phyloP scores from a whole-genome alignment of 1,140 invertebrate genomes.

The Dreissena polymorpha region DNA sequence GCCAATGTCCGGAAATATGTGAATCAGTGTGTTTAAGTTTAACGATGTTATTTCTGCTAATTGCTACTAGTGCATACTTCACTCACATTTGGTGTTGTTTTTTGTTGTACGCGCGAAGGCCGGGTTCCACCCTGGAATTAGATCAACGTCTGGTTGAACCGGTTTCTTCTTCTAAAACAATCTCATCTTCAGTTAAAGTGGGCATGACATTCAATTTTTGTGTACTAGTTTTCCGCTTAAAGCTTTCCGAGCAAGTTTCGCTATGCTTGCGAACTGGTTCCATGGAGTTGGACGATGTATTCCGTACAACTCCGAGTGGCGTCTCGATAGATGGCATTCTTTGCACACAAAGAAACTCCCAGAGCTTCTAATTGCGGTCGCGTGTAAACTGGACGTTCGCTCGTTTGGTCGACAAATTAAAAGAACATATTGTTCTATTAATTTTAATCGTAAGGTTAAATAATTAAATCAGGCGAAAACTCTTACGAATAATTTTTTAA shows the following conservation, averaged over 20 bases:
- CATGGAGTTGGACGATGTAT: slow-evolving; percentile 7
- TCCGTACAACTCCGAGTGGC: slow-evolving; percentile 36
- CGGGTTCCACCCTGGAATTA: background rate
- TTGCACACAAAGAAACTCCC: background rate
- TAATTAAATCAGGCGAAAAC: too few relatives aligned
- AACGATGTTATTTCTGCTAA: too few relatives aligned
- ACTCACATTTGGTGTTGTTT: too few relatives aligned
- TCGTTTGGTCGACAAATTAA: background rate
- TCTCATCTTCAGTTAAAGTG: slow-evolving; percentile 13
- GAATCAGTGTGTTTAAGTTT: too few relatives aligned
- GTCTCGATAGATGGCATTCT: slow-evolving; percentile 29
- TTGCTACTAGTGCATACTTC: too few relatives aligned
- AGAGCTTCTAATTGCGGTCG: background rate
- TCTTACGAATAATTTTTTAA: too few relatives aligned
- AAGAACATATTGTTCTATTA: too few relatives aligned
- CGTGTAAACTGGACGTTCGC: background rate
- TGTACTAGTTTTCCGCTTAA: slow-evolving; percentile 12
- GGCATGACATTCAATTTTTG: slow-evolving; percentile 35
- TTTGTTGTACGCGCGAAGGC: too few relatives aligned
- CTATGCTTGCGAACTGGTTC: slow-evolving; percentile 35
- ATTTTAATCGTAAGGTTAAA: too few relatives aligned
- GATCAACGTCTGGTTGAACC: background rate
- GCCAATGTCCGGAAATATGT: too few relatives aligned
- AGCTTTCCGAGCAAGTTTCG: slow-evolving; percentile 1
- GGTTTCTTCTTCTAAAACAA: background rate